Percentiles rank a stretch among this genome's conserved stretches.
Conservation (phyloP, 2,797 vertebrate genomes). For the Dendrocincla tyrannina region DNA sequence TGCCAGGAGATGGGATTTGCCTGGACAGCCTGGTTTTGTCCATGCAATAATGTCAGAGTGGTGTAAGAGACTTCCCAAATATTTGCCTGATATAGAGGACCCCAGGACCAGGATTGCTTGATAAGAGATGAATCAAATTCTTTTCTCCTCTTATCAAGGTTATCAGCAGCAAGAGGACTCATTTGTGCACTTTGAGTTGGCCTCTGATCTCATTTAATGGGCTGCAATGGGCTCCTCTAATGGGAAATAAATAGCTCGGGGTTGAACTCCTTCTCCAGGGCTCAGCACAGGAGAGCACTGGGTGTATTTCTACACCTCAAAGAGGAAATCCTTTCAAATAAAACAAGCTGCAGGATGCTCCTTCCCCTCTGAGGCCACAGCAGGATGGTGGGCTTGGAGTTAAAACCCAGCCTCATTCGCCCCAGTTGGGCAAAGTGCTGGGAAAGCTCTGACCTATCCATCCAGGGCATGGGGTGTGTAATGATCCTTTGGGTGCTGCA, state of each 20-base stretch:
- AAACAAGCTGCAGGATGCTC: neutral
- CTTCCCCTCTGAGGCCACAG: neutral
- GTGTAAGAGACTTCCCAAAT: neutral
- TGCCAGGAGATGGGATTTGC: neutral
- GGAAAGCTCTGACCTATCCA: neutral
- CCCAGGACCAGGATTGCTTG: neutral
- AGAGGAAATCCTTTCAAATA: neutral
- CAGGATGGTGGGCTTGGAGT: neutral
- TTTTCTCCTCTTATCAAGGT: neutral
- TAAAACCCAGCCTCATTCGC: neutral
- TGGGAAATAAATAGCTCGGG: neutral
- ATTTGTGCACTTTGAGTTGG: neutral
- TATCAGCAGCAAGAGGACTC: neutral
- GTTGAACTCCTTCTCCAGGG: neutral
- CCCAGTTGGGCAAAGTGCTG: neutral
- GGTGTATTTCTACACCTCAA: neutral
- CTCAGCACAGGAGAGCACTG: neutral
- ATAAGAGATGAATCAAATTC: neutral
- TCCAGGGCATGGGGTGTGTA: neutral
- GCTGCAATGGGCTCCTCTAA: neutral
- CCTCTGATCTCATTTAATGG: neutral
- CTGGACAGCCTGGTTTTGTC: neutral
- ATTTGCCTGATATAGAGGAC: rapidly evolving
- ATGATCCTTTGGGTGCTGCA: rapidly evolving
- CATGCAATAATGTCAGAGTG: rapidly evolving